A percentile compares a stretch with the other conserved stretches of the same genome.
Evolutionary conservation across 2,113 vertebrate genomes (phyloP).

Genomic region (Anser cygnoides): DNA sequence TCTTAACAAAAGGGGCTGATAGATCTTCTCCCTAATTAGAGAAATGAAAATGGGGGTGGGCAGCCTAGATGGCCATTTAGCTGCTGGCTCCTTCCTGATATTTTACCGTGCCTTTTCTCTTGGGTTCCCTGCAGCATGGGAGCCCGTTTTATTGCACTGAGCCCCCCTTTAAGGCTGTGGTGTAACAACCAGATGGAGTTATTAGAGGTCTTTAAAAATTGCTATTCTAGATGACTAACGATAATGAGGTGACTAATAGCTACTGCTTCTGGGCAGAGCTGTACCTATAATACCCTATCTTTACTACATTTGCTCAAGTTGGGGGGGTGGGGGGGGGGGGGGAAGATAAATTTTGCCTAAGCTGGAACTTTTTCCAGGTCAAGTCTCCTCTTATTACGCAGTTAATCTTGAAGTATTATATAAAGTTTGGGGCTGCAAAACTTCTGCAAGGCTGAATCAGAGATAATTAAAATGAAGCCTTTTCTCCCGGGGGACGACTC

Average conservation of each 20-base stretch:
- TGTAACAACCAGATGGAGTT: not conserved
- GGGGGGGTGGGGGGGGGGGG: too few species aligned
- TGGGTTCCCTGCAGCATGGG: fast-evolving
- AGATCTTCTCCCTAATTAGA: not conserved
- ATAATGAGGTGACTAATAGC: constrained; percentile 7
- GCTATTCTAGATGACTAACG: constrained; percentile 15
- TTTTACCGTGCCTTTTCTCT: not conserved
- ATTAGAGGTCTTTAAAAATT: not conserved
- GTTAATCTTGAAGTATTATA: constrained; percentile 39
- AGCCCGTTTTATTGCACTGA: not conserved
- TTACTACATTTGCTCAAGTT: not conserved
- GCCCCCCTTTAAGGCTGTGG: not conserved
- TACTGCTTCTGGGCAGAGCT: constrained; percentile 35
- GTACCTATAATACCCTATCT: constrained; percentile 15
- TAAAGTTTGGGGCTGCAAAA: not conserved
- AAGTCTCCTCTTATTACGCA: constrained; percentile 44
- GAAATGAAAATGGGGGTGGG: not conserved
- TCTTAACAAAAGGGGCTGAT: not conserved
- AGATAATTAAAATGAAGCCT: constrained; percentile 30
- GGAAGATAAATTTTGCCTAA: not conserved
- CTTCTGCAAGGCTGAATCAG: not conserved
- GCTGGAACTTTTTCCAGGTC: constrained; percentile 52
- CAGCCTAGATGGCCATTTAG: fast-evolving
- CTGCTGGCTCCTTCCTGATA: not conserved
- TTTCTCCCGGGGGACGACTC: not conserved